Conservation (phyloP, 2,888 invertebrate species). For the Crematogaster levior region DNA sequence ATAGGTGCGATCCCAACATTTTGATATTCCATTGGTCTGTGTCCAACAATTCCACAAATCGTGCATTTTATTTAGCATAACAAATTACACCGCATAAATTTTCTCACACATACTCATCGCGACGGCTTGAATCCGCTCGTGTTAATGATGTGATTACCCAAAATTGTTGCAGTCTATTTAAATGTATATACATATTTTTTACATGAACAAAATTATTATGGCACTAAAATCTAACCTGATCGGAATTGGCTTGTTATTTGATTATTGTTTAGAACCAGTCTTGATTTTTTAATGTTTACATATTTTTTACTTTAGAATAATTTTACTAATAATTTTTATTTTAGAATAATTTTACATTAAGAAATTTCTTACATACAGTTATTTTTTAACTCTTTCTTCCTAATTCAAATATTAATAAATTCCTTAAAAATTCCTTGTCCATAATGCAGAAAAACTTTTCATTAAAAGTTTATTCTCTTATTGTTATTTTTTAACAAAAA, state of each 20-base stretch:
- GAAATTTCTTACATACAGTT: not conserved
- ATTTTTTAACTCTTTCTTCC: not conserved
- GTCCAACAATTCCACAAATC: constrained; percentile 41
- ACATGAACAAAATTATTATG: too few species aligned
- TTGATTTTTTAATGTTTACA: too few species aligned
- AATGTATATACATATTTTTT: too few species aligned
- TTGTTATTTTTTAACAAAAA: not conserved
- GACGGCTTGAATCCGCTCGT: not conserved
- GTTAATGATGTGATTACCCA: constrained; percentile 17
- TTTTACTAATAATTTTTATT: constrained; percentile 12
- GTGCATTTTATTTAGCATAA: constrained; percentile 51
- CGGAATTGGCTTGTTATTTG: too few species aligned
- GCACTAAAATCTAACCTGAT: too few species aligned
- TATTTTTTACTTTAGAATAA: constrained; percentile 28
- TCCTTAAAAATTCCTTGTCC: not conserved
- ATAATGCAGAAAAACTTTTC: not conserved
- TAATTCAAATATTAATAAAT: not conserved
- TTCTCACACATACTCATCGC: constrained; percentile 20
- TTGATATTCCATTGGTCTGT: constrained; percentile 32
- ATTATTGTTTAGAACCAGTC: too few species aligned
- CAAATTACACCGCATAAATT: constrained; percentile 49
- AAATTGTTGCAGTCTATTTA: constrained; percentile 28
- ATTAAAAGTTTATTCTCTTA: not conserved
- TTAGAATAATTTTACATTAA: too few species aligned
- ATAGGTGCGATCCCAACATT: constrained; percentile 6